Base-by-base conservation (phyloP, 30 jellyfish, hydroid and myxozoan species). In the Cassiopea xamachana region DNA sequence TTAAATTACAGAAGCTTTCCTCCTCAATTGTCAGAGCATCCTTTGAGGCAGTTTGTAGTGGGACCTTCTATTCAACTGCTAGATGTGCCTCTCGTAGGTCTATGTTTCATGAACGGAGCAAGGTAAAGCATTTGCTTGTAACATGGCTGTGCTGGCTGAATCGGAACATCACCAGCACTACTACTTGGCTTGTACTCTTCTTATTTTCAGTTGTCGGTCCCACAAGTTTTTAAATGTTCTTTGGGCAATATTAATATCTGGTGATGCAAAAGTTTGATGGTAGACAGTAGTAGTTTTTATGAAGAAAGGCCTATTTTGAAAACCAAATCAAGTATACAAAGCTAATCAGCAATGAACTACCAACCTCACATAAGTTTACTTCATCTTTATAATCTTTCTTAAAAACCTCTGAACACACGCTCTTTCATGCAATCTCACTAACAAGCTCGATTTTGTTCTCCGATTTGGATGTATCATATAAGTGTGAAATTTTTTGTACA, bases 151-250 rank as follows among this genome's bases (percentile, higher is more conserved):
- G 78, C 1, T 2, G 92, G 92, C 51, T 84, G 86, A 17, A 84
- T 84, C 9, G 92, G 92, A 1, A 43, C 70, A 44, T 86, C 92
- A n/a, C 85, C 92, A 49, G 79, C 92, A 71, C 86, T 84, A 46
- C 86, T 79, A 50, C 79, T 70, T n/a, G 84, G 92, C 86, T 49
- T 84, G 79, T 75, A 72, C 46, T 84, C 92, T 84, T 73, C 83
- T 73, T 68, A 84, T 74, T 58, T 84, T 75, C 85, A 48, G 71
- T 8, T 70, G 72, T n/a, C 80, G 74, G 59, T 84, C 86, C 69
- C 92, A 43, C 75, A 84, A 48, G 48, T 84, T 84, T 50, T 84
- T 84, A 45, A 84, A 84, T 70, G 86, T 84, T 70, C 64, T 73
- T 1, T 60, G 59, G 45, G 85, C 80, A 62, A 84, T 46, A 64